Evolutionary conservation across 2,797 vertebrate genomes (phyloP).

Genomic region (Arctocebus calabarensis): DNA sequence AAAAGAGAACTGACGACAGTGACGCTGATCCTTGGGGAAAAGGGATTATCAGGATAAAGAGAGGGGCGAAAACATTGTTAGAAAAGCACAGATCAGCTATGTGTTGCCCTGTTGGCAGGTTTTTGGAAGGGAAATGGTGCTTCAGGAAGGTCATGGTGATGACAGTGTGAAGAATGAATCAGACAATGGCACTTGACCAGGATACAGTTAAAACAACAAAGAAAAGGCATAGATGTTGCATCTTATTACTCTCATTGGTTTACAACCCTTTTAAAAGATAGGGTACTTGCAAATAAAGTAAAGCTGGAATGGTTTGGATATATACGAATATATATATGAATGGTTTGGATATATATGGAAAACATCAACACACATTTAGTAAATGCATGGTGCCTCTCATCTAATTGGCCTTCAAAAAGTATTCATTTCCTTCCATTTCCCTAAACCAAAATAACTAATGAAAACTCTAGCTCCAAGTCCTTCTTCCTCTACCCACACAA

Average conservation of each 20-base stretch:
- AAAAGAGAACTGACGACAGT: background rate
- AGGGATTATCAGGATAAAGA: background rate
- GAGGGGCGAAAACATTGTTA: conserved; percentile 18
- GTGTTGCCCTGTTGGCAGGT: background rate
- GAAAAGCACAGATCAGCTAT: background rate
- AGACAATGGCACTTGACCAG: background rate
- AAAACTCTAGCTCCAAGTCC: background rate
- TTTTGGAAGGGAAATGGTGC: background rate
- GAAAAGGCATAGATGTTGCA: background rate
- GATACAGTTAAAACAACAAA: background rate
- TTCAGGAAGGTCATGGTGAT: background rate
- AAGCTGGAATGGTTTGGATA: background rate
- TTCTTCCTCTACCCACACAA: background rate
- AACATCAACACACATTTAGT: background rate
- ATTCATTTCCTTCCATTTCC: background rate
- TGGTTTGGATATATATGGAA: background rate
- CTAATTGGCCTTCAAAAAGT: background rate
- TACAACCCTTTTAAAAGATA: background rate
- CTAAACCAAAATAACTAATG: conserved; percentile 2
- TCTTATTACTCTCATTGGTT: background rate
- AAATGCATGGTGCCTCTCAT: background rate
- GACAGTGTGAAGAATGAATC: conserved; percentile 25
- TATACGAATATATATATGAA: too few species aligned
- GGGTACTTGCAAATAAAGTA: background rate
- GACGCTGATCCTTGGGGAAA: background rate